Evolutionary conservation across 2,113 vertebrate genomes (phyloP).

Genomic region (Orcinus orca): DNA sequence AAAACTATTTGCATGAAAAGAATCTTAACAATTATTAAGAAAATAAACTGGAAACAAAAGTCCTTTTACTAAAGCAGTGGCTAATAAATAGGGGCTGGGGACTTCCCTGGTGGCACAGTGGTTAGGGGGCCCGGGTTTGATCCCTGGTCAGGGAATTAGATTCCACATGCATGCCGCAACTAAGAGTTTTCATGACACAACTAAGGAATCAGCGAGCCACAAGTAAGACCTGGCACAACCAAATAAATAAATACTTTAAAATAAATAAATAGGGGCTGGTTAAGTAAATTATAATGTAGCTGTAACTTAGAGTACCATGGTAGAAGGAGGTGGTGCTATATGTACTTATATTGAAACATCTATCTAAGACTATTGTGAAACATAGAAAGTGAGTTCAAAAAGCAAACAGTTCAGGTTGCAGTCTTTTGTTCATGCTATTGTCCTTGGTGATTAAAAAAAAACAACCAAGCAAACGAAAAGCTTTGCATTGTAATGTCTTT

Average conservation of each 20-base stretch:
- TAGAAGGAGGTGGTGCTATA: neutral
- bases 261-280: neutral
- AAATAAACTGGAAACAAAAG: constrained; percentile 9
- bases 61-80: neutral
- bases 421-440: neutral
- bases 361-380: neutral
- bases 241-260: neutral
- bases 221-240: too few species aligned
- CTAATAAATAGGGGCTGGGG: neutral
- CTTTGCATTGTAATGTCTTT: neutral
- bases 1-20: neutral
- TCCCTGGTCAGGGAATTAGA: too few species aligned
- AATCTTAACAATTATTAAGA: neutral
- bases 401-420: neutral
- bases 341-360: neutral
- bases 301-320: neutral
- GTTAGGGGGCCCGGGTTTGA: too few species aligned
- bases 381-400: neutral
- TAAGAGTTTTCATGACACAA: too few species aligned
- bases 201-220: too few species aligned
- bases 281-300: neutral
- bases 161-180: too few species aligned
- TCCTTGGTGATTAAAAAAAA: neutral
- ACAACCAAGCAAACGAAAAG: neutral
- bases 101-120: too few species aligned